phyloP scores from a whole-genome alignment of 2,888 invertebrate genomes.

The Galeopsomyia nigrocyanea region DNA sequence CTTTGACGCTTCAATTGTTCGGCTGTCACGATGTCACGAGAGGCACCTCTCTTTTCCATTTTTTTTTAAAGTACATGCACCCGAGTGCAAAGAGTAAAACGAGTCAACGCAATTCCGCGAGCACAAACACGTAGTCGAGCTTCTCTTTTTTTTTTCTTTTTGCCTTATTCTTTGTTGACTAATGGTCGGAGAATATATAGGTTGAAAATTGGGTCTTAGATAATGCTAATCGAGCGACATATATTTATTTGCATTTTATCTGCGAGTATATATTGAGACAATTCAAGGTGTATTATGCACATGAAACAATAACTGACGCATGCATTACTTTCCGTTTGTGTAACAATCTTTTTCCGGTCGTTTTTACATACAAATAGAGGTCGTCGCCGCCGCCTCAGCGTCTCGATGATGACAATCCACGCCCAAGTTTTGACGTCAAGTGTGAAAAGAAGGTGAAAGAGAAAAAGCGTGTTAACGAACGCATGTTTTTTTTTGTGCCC shows the following conservation, averaged over 20 bases:
- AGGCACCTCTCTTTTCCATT: no score
- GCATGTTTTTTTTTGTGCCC: no score
- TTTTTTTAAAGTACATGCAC: neutral
- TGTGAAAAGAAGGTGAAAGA: conserved; percentile 9
- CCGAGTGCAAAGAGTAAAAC: no score
- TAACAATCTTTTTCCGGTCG: conserved; percentile 40
- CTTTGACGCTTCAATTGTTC: conserved; percentile 35
- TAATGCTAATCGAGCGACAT: no score
- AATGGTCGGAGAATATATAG: no score
- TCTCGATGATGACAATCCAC: neutral
- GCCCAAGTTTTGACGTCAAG: conserved; percentile 1
- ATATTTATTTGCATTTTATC: no score
- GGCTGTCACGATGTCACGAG: neutral
- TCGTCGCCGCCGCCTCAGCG: neutral
- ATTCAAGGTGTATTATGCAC: neutral
- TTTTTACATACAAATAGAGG: conserved; percentile 19
- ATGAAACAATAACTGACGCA: conserved; percentile 24
- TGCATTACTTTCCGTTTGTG: conserved; percentile 5
- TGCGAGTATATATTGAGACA: neutral
- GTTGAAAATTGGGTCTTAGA: no score
- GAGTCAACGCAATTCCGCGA: no score
- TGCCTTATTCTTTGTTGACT: no score
- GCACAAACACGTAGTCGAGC: no score
- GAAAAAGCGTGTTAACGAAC: no score
- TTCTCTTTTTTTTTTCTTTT: no score